Percentiles rank a stretch among this genome's conserved stretches.
Conservation (phyloP, 2,113 vertebrate species). For the Ictalurus furcatus region DNA sequence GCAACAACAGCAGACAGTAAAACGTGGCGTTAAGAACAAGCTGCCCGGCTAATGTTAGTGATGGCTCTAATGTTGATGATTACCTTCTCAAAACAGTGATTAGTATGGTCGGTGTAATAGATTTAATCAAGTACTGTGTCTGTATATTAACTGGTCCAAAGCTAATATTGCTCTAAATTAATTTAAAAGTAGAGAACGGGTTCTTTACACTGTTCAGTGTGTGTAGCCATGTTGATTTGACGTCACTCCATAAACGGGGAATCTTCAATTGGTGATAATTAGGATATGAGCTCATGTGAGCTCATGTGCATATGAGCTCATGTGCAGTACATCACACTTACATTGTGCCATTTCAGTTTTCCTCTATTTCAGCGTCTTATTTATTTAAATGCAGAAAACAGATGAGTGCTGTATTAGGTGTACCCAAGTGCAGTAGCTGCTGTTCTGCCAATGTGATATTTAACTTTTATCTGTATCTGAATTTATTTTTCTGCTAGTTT, state of each 20-base stretch:
- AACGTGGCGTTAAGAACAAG: no score
- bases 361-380: neutral
- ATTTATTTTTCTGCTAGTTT: neutral
- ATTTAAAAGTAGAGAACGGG: no score
- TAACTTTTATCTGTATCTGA: neutral
- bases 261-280: neutral
- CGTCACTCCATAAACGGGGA: neutral
- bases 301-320: no score
- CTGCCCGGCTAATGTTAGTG: no score
- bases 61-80: no score
- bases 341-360: neutral
- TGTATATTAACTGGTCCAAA: no score
- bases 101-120: no score
- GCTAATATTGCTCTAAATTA: no score
- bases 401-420: neutral
- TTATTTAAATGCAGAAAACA: neutral
- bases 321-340: neutral
- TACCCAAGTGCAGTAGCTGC: neutral
- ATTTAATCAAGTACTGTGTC: no score
- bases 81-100: no score
- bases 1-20: no score
- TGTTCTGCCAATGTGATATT: neutral
- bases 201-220: no score
- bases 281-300: neutral
- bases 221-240: neutral